Evolutionary conservation across 2,888 invertebrate genomes (phyloP), one percentile per base, ranked within the genome.

Genomic region (Pherbina coryleti): DNA sequence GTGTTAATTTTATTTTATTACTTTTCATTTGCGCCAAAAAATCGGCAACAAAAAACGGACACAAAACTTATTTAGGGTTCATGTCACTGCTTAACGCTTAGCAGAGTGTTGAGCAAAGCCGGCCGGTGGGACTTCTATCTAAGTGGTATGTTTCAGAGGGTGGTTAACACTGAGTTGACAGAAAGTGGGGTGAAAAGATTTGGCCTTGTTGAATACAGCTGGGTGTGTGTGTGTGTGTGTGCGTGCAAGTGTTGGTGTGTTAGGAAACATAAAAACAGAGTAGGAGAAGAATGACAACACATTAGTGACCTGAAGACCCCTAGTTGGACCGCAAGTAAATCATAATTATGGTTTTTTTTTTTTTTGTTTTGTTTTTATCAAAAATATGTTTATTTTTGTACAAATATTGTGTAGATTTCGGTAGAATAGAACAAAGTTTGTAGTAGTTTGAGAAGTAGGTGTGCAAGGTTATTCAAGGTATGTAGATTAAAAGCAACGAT

Each of bases 1-100:
- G 82, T 84, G 83, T 86, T 85, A 85, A 86, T 86, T 85, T 85
- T 84, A 85, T 86, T 86, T 85, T 86, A 85, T 85, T 86, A 85
- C 85, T 84, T 85, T 85, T 86, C 86, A 86, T 86, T 86, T 67
- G 55, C 55, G 74, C 34, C 22, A 22, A 67, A 71, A 75, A 75
- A 34, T 70, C 44, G 17, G 34, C 62, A 72, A 11, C 60, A 31
- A 71, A 53, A 37, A 62, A 19, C 4, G 73, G 73, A 64, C 28
- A 57, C 28, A 57, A 76, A 70, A 57, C 25, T 49, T 57, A 62
- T 51, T 57, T 25, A 75, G 67, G 75, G 17, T 49, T 73, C 60
- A 62, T 37, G 49, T 73, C 34, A 60, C n/a, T 25, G 49, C 14
- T 28, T 19, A 53, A 31, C 17, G 25, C 22, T 17, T 19, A 11